Evolutionary conservation across 2,797 vertebrate species (phyloP).

Genomic region (Megalops cyprinoides): DNA sequence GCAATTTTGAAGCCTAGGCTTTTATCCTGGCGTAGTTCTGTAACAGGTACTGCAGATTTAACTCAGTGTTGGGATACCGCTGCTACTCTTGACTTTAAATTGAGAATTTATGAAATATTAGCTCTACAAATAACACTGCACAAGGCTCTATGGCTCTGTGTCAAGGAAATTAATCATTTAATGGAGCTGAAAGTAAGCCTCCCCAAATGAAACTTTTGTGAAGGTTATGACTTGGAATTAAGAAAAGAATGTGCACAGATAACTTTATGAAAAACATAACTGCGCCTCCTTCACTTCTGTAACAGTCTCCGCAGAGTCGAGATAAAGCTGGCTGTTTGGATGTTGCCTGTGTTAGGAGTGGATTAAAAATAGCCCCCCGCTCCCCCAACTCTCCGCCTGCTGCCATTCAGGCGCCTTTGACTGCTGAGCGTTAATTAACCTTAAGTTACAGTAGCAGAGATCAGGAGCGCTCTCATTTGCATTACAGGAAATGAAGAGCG

Average conservation of each 20-base stretch:
- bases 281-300: not conserved
- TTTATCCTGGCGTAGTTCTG: too few species aligned
- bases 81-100: too few species aligned
- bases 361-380: not conserved
- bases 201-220: not conserved
- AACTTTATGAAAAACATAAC: not conserved
- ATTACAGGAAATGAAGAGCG: not conserved
- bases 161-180: too few species aligned
- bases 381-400: too few species aligned
- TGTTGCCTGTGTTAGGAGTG: not conserved
- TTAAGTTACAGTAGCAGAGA: slow-evolving; percentile 15
- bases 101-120: not conserved
- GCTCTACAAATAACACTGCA: not conserved
- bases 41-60: not conserved
- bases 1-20: too few species aligned
- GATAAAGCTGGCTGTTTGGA: not conserved
- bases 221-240: not conserved
- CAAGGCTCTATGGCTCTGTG: too few species aligned
- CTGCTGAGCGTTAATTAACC: not conserved
- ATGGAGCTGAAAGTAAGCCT: too few species aligned
- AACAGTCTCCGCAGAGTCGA: not conserved
- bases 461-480: not conserved
- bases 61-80: not conserved
- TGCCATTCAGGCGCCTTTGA: too few species aligned
- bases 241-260: not conserved